Evolutionary conservation across 1,140 invertebrate genomes (phyloP).

Genomic region (Drosophila murphyi): DNA sequence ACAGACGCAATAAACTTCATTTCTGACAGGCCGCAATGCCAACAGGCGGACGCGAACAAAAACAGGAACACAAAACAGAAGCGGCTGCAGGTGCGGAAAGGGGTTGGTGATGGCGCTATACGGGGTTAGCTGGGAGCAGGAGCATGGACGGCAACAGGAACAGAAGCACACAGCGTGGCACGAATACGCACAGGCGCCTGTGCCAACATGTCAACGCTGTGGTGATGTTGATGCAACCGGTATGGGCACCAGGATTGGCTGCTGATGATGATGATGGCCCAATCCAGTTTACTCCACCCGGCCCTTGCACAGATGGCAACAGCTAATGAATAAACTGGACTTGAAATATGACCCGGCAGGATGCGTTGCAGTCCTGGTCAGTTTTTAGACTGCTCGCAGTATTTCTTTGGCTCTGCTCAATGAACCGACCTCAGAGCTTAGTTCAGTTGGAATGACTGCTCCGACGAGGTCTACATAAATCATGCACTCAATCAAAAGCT

Average conservation of each 20-base stretch:
- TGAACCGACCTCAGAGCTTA: conserved; percentile 9
- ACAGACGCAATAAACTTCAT: conserved; percentile 80
- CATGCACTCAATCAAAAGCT: conserved; percentile 20
- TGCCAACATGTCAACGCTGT: conserved; percentile 67
- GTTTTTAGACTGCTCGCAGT: conserved; percentile 8
- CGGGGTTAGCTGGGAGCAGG: conserved; percentile 4
- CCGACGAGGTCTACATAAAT: conserved; percentile 40
- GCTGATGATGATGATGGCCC: background rate
- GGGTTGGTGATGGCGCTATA: no score
- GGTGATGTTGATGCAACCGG: conserved; percentile 50
- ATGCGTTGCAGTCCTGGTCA: conserved; percentile 8
- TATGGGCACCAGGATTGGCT: conserved; percentile 34
- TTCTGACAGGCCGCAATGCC: conserved; percentile 77
- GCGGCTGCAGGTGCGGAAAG: background rate
- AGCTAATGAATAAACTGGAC: conserved; percentile 67
- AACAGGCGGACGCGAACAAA: conserved; percentile 58
- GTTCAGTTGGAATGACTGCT: conserved; percentile 5
- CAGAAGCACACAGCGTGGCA: conserved; percentile 15
- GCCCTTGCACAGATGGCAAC: background rate
- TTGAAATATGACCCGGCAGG: conserved; percentile 55
- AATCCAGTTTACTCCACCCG: background rate
- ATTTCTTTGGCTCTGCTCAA: conserved; percentile 22
- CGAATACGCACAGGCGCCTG: conserved; percentile 42
- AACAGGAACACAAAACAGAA: conserved; percentile 39
- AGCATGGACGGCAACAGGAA: conserved; percentile 7